phyloP scores from a whole-genome alignment of 2,113 vertebrate genomes.

The Proterorhinus semilunaris region DNA sequence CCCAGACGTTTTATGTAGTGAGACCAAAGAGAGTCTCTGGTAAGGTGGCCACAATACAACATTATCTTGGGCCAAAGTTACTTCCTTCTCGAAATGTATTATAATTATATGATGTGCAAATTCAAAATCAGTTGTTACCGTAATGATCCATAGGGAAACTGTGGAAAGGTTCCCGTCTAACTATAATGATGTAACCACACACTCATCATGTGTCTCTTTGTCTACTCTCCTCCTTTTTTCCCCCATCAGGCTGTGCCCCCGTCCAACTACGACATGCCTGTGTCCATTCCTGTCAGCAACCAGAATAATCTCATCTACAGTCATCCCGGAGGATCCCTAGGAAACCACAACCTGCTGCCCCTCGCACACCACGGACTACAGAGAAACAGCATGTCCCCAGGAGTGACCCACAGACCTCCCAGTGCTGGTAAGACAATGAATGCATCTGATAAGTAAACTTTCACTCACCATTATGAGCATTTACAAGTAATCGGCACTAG shows the following conservation, averaged over 20 bases:
- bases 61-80: conserved; percentile 8
- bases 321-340: conserved; percentile 91
- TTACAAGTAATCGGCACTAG: too few relatives aligned
- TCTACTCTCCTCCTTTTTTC: conserved; percentile 25
- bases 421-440: conserved; percentile 93
- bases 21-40: conserved; percentile 16
- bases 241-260: conserved; percentile 88
- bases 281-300: conserved; percentile 97
- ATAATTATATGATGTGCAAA: not conserved
- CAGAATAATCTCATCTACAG: conserved; percentile 97
- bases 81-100: conserved; percentile 18
- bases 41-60: not conserved
- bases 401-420: conserved; percentile 93
- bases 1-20: conserved; percentile 40
- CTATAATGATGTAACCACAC: conserved; percentile 4
- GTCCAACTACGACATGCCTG: conserved; percentile 97
- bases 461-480: too few relatives aligned
- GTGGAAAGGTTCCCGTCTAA: not conserved
- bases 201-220: conserved; percentile 5
- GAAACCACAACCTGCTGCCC: conserved; percentile 96
- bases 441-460: too few relatives aligned
- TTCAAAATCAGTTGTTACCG: too few relatives aligned
- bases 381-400: conserved; percentile 99
- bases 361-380: conserved; percentile 95
- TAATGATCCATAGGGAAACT: too few relatives aligned